Base-by-base conservation (phyloP, 2,888 invertebrate genomes). In the Synergus gifuensis region DNA sequence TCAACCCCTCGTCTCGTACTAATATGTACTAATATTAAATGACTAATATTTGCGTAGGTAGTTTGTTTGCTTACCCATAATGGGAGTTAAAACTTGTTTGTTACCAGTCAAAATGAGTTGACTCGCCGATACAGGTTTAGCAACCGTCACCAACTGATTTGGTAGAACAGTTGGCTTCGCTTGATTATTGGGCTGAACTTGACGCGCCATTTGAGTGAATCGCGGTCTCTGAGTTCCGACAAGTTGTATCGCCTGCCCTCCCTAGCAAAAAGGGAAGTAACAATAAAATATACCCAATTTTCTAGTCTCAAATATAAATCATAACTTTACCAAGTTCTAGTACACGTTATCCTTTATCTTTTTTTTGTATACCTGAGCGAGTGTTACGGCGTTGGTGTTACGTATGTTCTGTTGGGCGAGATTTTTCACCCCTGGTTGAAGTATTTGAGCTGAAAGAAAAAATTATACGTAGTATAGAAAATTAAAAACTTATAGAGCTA, bases 171-270 rank as follows among this genome's bases (percentile, higher is more conserved):
- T 85, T 4, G 91, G 87, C 83, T 92, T 92, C 7, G 89, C 88
- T 87, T 91, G 92, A 84, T 86, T 90, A 80, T 88, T 89, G 46
- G 86, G 82, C 81, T 92, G 92, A 79, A 91, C 90, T 85, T 91
- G 92, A 64, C 92, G 90, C 67, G 90, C 83, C 89, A 92, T 90
- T 84, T 92, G 92, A 87, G 89, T 90, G 83, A 92, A 87, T 86
- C 92, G 89, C 67, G 91, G 91, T 86, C 92, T 90, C 82, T 91
- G 92, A 84, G 92, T 88, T 88, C 92, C 92, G 82, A 92, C 91
- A 66, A 92, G 90, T 86, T 92, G 91, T 84, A 92, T 91, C 62
- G 91, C 89, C 82, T 90, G 91, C 49, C 90, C 91, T 81, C 90
- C 89, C 91, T 91, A 78, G 66, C 12, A 28, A 60, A 73, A 66